phyloP scores from a whole-genome alignment of 2,797 vertebrate genomes.

The Enteromius thamalakanensis region DNA sequence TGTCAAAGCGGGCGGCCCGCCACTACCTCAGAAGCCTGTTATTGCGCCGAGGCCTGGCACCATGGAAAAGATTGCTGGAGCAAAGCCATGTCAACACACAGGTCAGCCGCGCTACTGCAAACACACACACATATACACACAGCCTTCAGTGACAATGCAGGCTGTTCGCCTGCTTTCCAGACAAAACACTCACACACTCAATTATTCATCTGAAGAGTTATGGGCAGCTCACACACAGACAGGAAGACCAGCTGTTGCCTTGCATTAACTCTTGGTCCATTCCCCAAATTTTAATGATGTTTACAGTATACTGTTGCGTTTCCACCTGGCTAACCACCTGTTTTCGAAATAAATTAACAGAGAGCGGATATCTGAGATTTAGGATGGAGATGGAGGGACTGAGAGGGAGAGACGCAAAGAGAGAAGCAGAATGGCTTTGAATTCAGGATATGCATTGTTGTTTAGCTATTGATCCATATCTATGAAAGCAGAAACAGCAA shows the following conservation, averaged over 20 bases:
- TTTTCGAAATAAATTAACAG: conserved; percentile 44
- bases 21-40: conserved; percentile 82
- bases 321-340: conserved; percentile 53
- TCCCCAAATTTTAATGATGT: conserved; percentile 48
- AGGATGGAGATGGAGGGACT: background rate
- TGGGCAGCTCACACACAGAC: conserved; percentile 17
- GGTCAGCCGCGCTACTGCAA: conserved; percentile 70
- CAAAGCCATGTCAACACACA: conserved; percentile 73
- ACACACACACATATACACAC: conserved; percentile 12
- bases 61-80: conserved; percentile 85
- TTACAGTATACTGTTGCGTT: conserved; percentile 29
- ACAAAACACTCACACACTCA: conserved; percentile 23
- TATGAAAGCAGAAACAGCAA: background rate
- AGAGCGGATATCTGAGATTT: conserved; percentile 19
- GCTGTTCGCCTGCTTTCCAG: background rate
- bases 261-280: conserved; percentile 25
- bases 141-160: conserved; percentile 11
- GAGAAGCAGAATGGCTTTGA: background rate
- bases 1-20: conserved; percentile 75
- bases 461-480: conserved; percentile 27
- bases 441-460: conserved; percentile 2
- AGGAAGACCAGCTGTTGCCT: conserved; percentile 45
- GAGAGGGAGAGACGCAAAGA: conserved; percentile 17
- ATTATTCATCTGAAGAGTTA: conserved; percentile 40
- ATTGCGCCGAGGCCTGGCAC: conserved; percentile 79